phyloP scores from a whole-genome alignment of 1,140 invertebrate species.

The Drosophila nebulosa region DNA sequence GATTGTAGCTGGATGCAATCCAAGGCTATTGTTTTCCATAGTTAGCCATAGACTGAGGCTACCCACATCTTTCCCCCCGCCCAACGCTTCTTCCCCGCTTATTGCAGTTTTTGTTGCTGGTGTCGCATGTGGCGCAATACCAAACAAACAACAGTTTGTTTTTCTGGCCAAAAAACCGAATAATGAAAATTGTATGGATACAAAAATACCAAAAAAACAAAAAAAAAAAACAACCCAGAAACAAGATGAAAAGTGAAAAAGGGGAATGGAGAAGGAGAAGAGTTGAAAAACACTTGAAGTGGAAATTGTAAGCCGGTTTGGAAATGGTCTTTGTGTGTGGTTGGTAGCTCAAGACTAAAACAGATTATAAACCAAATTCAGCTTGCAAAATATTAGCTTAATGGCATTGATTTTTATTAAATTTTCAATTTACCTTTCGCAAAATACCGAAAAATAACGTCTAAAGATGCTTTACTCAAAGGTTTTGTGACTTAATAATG shows the following conservation, averaged over 20 bases:
- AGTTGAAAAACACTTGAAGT: background rate
- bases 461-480: too few species aligned
- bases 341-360: background rate
- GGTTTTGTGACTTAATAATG: too few species aligned
- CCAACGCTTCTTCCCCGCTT: background rate
- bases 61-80: background rate
- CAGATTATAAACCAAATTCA: background rate
- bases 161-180: slow-evolving; percentile 42
- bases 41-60: slow-evolving; percentile 46
- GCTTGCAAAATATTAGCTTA: background rate
- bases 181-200: slow-evolving; percentile 36
- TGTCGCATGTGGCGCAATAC: slow-evolving; percentile 11
- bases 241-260: slow-evolving; percentile 14
- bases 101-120: background rate
- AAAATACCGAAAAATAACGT: too few species aligned
- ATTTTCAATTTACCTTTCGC: background rate
- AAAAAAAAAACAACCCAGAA: slow-evolving; percentile 24
- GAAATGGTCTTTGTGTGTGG: background rate
- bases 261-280: background rate
- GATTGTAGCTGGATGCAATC: slow-evolving; percentile 70
- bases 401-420: background rate
- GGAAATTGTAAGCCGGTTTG: background rate
- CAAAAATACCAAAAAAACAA: background rate
- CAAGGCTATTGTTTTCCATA: slow-evolving; percentile 66
- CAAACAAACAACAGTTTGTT: slow-evolving; percentile 11